Evolutionary conservation across 2,113 vertebrate species (phyloP).

Genomic region (Puma concolor): DNA sequence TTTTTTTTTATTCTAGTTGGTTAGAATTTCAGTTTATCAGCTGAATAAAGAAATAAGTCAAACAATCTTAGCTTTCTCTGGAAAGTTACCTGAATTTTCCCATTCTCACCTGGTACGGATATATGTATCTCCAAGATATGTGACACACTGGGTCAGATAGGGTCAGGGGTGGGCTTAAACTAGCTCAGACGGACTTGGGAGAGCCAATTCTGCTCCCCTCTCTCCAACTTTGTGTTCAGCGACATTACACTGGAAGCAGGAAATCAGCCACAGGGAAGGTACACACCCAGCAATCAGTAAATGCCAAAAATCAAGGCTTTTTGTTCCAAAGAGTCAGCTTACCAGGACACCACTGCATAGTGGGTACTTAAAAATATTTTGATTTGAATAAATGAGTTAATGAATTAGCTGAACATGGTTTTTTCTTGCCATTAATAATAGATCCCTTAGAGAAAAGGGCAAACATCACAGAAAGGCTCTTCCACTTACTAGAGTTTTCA

Average conservation of each 20-base stretch:
- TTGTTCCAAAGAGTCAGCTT: neutral
- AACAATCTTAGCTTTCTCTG: neutral
- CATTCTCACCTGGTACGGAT: neutral
- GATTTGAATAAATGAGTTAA: neutral
- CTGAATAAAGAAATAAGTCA: neutral
- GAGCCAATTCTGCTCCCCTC: neutral
- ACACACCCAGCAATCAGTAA: neutral
- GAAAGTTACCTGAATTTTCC: neutral
- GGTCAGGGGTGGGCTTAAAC: neutral
- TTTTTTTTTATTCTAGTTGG: neutral
- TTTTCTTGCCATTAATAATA: neutral
- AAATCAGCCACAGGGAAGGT: neutral
- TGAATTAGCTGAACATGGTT: neutral
- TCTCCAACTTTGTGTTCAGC: neutral
- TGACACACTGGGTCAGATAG: neutral
- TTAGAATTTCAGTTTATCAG: neutral
- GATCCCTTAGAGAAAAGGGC: neutral
- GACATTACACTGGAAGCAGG: neutral
- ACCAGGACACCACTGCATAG: too few relatives aligned
- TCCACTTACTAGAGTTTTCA: neutral
- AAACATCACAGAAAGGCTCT: constrained; percentile 48
- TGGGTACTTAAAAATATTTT: neutral
- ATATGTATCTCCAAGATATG: neutral
- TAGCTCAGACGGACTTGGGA: neutral
- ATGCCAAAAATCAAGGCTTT: neutral